Base-by-base conservation (phyloP, 2,113 vertebrate genomes). In the Drymodes brunneopygia region DNA sequence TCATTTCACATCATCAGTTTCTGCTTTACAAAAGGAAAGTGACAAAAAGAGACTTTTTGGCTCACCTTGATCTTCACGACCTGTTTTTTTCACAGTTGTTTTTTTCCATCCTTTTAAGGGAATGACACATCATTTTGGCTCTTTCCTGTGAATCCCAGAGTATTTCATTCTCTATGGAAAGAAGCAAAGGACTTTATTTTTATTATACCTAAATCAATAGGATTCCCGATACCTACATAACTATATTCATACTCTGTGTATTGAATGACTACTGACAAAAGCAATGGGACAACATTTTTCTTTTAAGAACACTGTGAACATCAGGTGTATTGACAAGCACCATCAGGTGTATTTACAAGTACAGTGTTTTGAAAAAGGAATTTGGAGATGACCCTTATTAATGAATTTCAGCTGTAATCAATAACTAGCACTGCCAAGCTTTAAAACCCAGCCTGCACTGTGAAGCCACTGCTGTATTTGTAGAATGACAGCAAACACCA, bases 41-140 rank as follows among this genome's bases (percentile, higher is more conserved):
- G 22, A 38, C 31, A 91, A 78, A 54, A 81, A 79, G 31, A 72
- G 24, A 53, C 45, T 50, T 79, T 56, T 38, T 65, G 77, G 79
- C 94, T 96, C 90, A 96, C 96, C 96, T 97, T 83, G 62, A 77
- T 65, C 77, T 33, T 82, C 4, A 1, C 1, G 31, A 90, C 36
- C 53, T 64, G 48, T 1, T 20, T 45, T 74, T 84, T 56, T 21
- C 31, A 62, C 31, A 57, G 50, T 7, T 47, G 17, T 0, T 7
- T 35, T 53, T 62, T 69, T 45, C 3, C 27, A 64, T 88, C 13
- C n/a, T 89, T 92, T 90, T 42, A 88, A 86, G 54, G 54, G 18
- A 84, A 78, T 31, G 36, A 84, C 44, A 65, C 67, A n/a, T 42
- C 20, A 70, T 33, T 91, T 70, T 81, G 60, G n/a, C 48, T 88